phyloP scores from a whole-genome alignment of 2,888 invertebrate genomes.

The Pyrochroa serraticornis region DNA sequence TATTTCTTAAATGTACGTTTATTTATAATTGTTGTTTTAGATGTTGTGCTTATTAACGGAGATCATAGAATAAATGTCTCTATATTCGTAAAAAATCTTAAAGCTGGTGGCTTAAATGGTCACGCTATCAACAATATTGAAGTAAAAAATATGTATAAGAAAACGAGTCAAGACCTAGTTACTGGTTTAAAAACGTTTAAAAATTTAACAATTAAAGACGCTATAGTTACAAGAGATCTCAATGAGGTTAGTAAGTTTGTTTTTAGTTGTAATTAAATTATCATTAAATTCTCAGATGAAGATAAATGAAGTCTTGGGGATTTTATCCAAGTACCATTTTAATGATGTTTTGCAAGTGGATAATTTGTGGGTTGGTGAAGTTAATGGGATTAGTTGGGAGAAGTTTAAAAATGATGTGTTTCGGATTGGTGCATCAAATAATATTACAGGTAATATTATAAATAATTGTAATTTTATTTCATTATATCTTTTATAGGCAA shows the following conservation, averaged over 20 bases:
- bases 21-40: slow-evolving; percentile 30
- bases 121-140: slow-evolving; percentile 43
- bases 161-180: slow-evolving; percentile 35
- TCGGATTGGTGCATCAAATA: slow-evolving; percentile 38
- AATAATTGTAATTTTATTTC: slow-evolving; percentile 5
- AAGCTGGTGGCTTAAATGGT: slow-evolving; percentile 34
- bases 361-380: slow-evolving; percentile 46
- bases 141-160: slow-evolving; percentile 44
- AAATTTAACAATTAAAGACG: slow-evolving; percentile 31
- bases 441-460: slow-evolving; percentile 38
- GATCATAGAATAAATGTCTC: slow-evolving; percentile 34
- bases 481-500: slow-evolving; percentile 38
- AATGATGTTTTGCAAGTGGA: slow-evolving; percentile 39
- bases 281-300: slow-evolving; percentile 23
- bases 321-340: slow-evolving; percentile 33
- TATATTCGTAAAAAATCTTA: slow-evolving; percentile 37
- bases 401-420: slow-evolving; percentile 47
- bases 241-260: slow-evolving; percentile 34
- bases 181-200: slow-evolving; percentile 45
- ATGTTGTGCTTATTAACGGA: slow-evolving; percentile 37
- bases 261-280: background rate
- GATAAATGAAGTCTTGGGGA: slow-evolving; percentile 9
- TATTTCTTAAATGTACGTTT: slow-evolving; percentile 3
- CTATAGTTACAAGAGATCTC: slow-evolving; percentile 28
- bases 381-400: slow-evolving; percentile 50